phyloP scores from a whole-genome alignment of 2,888 invertebrate species.

The Agrotis clavis region DNA sequence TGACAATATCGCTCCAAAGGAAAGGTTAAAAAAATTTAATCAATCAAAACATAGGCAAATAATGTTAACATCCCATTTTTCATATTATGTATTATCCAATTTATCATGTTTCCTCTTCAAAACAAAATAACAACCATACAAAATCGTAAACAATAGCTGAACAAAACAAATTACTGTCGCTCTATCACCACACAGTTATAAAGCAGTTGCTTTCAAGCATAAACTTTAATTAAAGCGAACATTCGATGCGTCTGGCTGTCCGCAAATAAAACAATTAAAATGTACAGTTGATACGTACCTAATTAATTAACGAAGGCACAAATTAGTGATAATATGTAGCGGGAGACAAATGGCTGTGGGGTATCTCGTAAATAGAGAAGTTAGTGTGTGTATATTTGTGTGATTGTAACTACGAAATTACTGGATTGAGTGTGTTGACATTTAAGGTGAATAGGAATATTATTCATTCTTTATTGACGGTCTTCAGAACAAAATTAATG shows the following conservation, averaged over 20 bases:
- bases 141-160: constrained; percentile 23
- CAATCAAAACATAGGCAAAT: background rate
- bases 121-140: constrained; percentile 4
- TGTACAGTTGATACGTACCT: constrained; percentile 20
- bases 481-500: background rate
- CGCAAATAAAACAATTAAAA: constrained; percentile 47
- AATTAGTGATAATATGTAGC: constrained; percentile 37
- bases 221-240: constrained; percentile 51
- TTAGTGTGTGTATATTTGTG: background rate
- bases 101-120: background rate
- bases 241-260: constrained; percentile 29
- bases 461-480: too few species aligned
- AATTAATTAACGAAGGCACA: constrained; percentile 36
- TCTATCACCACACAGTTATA: constrained; percentile 34
- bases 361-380: constrained; percentile 4
- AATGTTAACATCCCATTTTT: background rate
- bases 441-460: background rate
- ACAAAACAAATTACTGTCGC: constrained; percentile 17
- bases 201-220: constrained; percentile 39
- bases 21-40: too few species aligned
- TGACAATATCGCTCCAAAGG: too few species aligned
- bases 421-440: background rate
- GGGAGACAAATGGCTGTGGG: constrained; percentile 25
- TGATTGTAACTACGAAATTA: background rate
- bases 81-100: background rate